Percentiles rank a stretch among this genome's conserved stretches.
These are phyloP conservation scores for Aphidius colemani DNA, from an alignment of 2,888 invertebrate genomes.

Conservation along the genomic window DNA sequence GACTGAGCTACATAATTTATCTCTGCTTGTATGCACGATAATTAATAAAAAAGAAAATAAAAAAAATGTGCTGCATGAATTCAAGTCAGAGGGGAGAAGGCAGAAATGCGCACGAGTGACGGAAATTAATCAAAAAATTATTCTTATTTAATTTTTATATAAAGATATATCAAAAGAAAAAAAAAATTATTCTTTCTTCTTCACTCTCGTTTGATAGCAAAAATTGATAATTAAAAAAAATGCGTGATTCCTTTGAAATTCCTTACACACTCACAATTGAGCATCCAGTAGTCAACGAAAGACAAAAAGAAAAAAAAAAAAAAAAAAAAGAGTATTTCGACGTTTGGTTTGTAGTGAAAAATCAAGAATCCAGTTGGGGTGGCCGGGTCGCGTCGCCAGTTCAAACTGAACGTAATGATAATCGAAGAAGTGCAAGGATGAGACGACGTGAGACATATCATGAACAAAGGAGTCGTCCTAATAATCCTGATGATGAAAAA, in stretches of 20 bases:
- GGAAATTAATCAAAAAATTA: constrained; percentile 12
- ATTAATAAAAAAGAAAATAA: background rate
- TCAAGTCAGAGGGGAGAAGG: constrained; percentile 20
- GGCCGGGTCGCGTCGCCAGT: constrained; percentile 48
- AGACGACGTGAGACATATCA: constrained; percentile 37
- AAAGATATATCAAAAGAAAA: constrained; percentile 37
- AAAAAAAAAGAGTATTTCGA: constrained; percentile 23
- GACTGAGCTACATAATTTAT: background rate
- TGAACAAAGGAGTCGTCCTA: constrained; percentile 25
- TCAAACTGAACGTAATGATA: constrained; percentile 39
- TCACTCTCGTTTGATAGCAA: constrained; percentile 13
- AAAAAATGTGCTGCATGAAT: constrained; percentile 23
- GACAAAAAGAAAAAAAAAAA: no score
- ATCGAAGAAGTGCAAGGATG: constrained; percentile 45
- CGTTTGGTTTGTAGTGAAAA: constrained; percentile 49
- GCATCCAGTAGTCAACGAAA: background rate
- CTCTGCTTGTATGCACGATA: constrained; percentile 2
- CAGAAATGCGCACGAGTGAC: constrained; percentile 28
- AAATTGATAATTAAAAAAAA: background rate
- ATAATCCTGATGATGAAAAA: constrained; percentile 27
- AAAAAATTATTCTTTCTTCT: constrained; percentile 20
- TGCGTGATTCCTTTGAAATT: background rate
- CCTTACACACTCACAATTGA: constrained; percentile 8
- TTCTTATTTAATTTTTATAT: constrained; percentile 8
- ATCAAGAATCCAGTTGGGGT: constrained; percentile 56